These are phyloP conservation scores for Araneus ventricosus DNA, from an alignment of 1,140 invertebrate genomes.

Conservation along the genomic window DNA sequence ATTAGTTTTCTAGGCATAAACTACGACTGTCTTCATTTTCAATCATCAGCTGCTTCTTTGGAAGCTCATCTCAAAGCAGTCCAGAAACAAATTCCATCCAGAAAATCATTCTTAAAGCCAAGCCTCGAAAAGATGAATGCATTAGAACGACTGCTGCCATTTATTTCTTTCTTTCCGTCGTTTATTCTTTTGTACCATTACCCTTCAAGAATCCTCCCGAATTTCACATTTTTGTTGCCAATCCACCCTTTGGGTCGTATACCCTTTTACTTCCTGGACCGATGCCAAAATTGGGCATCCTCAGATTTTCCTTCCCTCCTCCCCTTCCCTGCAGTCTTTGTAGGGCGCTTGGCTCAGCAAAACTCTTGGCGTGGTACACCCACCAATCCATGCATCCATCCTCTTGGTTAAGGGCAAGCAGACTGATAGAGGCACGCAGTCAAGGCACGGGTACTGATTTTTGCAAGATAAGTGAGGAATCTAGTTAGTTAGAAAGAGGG, in stretches of 20 bases:
- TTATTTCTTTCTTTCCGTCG: not conserved
- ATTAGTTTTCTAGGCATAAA: too few species aligned
- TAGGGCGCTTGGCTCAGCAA: constrained; percentile 21
- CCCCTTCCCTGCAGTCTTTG: not conserved
- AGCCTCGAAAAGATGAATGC: not conserved
- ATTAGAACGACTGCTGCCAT: not conserved
- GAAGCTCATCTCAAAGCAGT: not conserved
- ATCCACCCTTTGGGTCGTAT: not conserved
- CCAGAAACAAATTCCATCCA: not conserved
- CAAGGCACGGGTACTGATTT: not conserved
- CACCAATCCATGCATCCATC: not conserved
- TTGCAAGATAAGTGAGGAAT: not conserved
- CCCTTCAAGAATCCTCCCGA: not conserved
- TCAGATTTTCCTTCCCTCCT: not conserved
- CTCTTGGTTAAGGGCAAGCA: not conserved
- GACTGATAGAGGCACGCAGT: not conserved
- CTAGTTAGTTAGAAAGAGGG: not conserved
- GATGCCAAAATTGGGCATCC: constrained; percentile 34
- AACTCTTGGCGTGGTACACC: not conserved
- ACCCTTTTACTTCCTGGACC: constrained; percentile 23
- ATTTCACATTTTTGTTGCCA: constrained; percentile 22
- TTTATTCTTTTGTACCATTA: constrained; percentile 22
- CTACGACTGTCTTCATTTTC: too few species aligned
- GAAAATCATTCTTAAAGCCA: not conserved
- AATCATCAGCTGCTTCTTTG: too few species aligned